phyloP scores from a whole-genome alignment of 2,888 invertebrate species.

The Halocaridina rubra region DNA sequence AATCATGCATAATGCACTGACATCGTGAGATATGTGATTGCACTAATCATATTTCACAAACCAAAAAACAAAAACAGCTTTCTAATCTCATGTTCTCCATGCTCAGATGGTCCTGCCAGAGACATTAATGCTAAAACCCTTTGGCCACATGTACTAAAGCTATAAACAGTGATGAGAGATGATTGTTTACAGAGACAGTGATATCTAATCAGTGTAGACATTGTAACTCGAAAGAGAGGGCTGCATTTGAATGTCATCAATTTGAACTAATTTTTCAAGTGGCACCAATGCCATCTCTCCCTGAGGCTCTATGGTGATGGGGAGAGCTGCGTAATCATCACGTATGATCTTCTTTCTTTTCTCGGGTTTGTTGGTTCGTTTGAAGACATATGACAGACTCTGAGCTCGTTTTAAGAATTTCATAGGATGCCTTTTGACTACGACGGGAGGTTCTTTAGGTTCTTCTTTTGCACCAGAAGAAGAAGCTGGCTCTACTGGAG shows the following conservation, averaged over 20 bases:
- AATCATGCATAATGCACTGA: not conserved
- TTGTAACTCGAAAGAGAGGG: conserved; percentile 46
- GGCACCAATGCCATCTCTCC: conserved; percentile 87
- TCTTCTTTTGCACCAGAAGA: not conserved
- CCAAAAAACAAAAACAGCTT: not conserved
- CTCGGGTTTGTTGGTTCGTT: conserved; percentile 49
- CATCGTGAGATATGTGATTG: not conserved
- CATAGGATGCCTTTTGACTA: conserved; percentile 46
- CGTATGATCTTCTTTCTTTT: conserved; percentile 53
- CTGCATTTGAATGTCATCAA: conserved; percentile 69
- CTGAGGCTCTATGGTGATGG: conserved; percentile 32
- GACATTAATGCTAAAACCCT: not conserved
- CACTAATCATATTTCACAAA: not conserved
- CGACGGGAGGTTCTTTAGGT: not conserved
- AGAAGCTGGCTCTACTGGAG: not conserved
- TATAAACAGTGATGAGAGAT: not conserved
- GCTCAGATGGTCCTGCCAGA: not conserved
- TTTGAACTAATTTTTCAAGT: conserved; percentile 78
- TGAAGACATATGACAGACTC: conserved; percentile 60
- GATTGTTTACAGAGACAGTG: not conserved
- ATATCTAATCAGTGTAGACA: conserved; percentile 17
- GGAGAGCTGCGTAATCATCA: conserved; percentile 50
- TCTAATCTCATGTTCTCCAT: not conserved
- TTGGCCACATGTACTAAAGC: not conserved
- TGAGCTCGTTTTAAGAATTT: conserved; percentile 62